Conservation (phyloP, 2,113 vertebrate species). For the Hemiscyllium ocellatum region DNA sequence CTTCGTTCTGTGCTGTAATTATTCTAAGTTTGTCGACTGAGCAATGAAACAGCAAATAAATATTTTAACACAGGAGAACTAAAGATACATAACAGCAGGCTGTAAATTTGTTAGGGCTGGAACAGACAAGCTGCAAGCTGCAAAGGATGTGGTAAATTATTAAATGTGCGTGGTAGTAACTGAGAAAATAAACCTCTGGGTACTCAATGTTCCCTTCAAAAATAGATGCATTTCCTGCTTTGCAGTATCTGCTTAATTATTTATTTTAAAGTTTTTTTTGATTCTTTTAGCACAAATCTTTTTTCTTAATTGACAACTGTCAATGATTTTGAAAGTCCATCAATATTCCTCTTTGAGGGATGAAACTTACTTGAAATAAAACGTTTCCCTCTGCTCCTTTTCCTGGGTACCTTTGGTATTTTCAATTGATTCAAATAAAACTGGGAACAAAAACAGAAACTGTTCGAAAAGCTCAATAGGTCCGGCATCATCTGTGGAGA, state of each 20-base stretch:
- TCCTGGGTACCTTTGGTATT: neutral
- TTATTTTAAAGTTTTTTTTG: neutral
- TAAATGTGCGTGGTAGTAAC: neutral
- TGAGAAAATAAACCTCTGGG: neutral
- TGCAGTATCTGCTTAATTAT: neutral
- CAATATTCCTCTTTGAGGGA: neutral
- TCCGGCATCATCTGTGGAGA: too few relatives aligned
- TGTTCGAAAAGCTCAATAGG: too few relatives aligned
- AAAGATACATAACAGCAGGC: neutral
- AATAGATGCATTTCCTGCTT: neutral
- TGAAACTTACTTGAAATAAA: neutral
- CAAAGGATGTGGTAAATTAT: slow-evolving; percentile 34
- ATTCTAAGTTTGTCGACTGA: neutral
- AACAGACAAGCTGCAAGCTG: neutral
- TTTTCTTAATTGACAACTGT: neutral
- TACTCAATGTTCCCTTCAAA: neutral
- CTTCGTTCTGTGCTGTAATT: neutral
- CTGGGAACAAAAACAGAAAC: too few relatives aligned
- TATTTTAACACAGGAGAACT: neutral
- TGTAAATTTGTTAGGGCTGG: neutral
- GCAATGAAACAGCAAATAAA: neutral
- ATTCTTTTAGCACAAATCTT: neutral
- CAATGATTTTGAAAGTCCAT: neutral
- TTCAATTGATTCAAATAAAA: neutral
- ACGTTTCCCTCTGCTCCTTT: neutral